These are phyloP conservation scores for Cyprinodon brontotheroides DNA, from an alignment of 2,113 vertebrate genomes.

Conservation along the genomic window DNA sequence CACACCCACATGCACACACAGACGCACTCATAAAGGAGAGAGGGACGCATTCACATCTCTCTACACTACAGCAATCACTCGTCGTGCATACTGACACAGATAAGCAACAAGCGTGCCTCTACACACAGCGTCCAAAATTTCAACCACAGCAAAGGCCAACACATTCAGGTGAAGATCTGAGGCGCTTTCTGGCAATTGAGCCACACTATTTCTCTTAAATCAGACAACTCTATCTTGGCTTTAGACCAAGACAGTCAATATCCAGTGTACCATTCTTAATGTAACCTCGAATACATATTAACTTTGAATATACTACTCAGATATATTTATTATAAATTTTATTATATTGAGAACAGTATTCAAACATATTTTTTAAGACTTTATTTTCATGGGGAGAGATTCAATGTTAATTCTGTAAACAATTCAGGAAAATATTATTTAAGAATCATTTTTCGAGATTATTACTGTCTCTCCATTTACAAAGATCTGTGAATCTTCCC, in stretches of 20 bases:
- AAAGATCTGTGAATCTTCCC: constrained; percentile 2
- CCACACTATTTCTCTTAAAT: neutral
- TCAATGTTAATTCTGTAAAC: constrained; percentile 33
- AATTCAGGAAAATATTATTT: constrained; percentile 19
- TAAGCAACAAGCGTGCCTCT: constrained; percentile 60
- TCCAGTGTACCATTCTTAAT: constrained; percentile 4
- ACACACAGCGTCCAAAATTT: constrained; percentile 36
- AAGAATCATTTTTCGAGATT: too few relatives aligned
- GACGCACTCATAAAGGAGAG: constrained; percentile 31
- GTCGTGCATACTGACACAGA: constrained; percentile 53
- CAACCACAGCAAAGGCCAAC: constrained; percentile 24
- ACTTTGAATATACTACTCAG: constrained; percentile 19
- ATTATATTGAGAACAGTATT: constrained; percentile 8
- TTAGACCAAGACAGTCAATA: constrained; percentile 8
- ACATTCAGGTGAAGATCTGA: constrained; percentile 45
- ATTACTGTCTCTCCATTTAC: constrained; percentile 6
- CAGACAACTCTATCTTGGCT: constrained; percentile 9
- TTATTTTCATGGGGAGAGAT: constrained; percentile 36
- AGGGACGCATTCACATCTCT: constrained; percentile 25
- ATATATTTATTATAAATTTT: neutral
- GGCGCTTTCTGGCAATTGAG: constrained; percentile 22
- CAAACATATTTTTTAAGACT: constrained; percentile 29
- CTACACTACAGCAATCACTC: constrained; percentile 40
- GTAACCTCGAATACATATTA: constrained; percentile 15
- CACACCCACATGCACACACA: constrained; percentile 64